Conservation (phyloP, 2,797 vertebrate species). For the Parauchenoglanis ngamensis region DNA sequence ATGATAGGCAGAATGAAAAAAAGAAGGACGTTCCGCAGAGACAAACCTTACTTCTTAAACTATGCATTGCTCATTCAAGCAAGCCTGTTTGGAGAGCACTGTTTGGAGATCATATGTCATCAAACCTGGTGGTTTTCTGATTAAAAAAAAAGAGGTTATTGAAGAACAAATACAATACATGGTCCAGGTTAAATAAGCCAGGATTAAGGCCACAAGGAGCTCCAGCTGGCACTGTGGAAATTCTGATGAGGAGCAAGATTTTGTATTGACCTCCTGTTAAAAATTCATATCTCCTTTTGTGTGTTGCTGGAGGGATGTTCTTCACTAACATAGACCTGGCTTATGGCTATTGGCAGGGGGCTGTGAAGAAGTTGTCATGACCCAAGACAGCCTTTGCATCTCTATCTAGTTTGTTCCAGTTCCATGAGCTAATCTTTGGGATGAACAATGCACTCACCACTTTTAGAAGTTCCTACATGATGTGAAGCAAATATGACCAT, state of each 20-base stretch:
- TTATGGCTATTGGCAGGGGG: conserved; percentile 9
- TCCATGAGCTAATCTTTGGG: not conserved
- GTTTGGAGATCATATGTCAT: not conserved
- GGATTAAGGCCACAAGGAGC: not conserved
- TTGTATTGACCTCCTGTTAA: not conserved
- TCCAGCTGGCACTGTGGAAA: not conserved
- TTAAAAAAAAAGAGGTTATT: not conserved
- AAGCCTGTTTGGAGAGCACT: not conserved
- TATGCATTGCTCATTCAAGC: not conserved
- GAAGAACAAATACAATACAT: not conserved
- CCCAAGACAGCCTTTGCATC: not conserved
- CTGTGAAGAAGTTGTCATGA: not conserved
- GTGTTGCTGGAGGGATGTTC: conserved; percentile 13
- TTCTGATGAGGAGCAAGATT: not conserved
- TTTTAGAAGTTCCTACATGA: not conserved
- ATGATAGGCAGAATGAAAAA: conserved; percentile 15
- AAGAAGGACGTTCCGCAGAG: not conserved
- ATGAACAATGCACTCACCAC: not conserved
- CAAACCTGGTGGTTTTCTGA: not conserved
- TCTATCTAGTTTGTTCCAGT: not conserved
- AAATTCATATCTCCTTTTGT: not conserved
- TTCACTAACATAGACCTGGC: conserved; percentile 11
- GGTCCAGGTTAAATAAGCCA: not conserved
- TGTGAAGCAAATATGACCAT: not conserved
- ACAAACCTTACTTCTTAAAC: not conserved